Conservation (phyloP, 92 coral and sea anemone genomes). For the Diadumene lineata region DNA sequence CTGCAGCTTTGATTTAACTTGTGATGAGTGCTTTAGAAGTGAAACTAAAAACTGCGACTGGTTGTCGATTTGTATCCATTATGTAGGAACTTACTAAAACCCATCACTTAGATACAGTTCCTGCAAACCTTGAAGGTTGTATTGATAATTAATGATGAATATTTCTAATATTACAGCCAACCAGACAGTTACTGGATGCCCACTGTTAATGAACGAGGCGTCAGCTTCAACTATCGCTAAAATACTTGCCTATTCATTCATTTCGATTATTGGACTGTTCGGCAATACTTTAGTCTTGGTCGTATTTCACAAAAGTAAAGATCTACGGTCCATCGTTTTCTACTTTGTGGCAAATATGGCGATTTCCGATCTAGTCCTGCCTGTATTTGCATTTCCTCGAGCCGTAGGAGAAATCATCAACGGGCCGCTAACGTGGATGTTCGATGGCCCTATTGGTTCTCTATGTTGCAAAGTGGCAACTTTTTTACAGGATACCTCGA, state of each 20-base stretch:
- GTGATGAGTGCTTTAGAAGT: no score
- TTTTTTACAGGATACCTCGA: conserved; percentile 35
- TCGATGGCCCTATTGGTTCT: conserved; percentile 32
- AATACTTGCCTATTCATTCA: conserved; percentile 20
- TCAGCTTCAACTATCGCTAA: conserved; percentile 12
- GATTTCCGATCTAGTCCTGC: conserved; percentile 29
- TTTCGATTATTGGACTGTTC: conserved; percentile 19
- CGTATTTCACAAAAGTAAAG: conserved; percentile 27
- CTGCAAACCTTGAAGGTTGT: no score
- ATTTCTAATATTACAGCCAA: conserved; percentile 27
- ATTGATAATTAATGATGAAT: conserved; percentile 19
- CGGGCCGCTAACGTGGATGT: conserved; percentile 40
- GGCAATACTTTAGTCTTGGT: conserved; percentile 32
- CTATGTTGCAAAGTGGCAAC: conserved; percentile 39
- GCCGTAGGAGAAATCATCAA: conserved; percentile 27
- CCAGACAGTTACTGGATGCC: conserved; percentile 1
- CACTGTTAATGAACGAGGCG: background rate
- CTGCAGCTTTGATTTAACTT: no score
- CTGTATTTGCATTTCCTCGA: conserved; percentile 38
- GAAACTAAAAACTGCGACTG: no score
- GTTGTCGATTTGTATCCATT: no score
- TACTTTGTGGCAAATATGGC: conserved; percentile 47
- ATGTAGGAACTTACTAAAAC: no score
- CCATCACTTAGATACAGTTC: no score
- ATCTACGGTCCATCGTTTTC: conserved; percentile 36